Evolutionary conservation across 1,140 invertebrate genomes (phyloP).

Genomic region (Papilio xuthus): DNA sequence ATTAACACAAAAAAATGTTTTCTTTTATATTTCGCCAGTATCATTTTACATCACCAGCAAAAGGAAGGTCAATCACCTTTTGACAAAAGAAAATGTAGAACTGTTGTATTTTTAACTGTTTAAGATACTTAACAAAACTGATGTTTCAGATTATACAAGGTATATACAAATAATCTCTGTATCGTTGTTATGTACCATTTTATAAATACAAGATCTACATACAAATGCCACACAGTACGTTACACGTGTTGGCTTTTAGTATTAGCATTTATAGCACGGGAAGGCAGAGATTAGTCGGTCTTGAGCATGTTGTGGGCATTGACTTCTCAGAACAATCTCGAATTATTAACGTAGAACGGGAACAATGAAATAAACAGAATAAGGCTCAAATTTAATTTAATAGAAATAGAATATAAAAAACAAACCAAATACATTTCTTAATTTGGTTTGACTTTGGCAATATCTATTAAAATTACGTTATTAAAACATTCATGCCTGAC

Average conservation of each 20-base stretch:
- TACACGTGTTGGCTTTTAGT: slow-evolving; percentile 21
- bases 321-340: not conserved
- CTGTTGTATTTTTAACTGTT: no score
- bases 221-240: not conserved
- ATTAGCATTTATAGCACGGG: slow-evolving; percentile 11
- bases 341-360: not conserved
- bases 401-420: not conserved
- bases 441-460: not conserved
- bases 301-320: slow-evolving; percentile 18
- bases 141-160: no score
- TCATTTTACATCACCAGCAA: no score
- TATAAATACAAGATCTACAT: not conserved
- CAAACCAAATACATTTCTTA: not conserved
- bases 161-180: no score
- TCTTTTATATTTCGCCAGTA: no score
- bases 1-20: no score
- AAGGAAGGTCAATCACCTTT: no score
- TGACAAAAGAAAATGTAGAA: no score
- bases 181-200: no score
- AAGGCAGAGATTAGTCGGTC: slow-evolving; percentile 18
- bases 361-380: not conserved
- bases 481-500: slow-evolving; percentile 18
- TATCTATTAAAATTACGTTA: slow-evolving; percentile 1
- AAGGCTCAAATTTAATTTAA: not conserved
- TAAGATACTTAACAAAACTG: no score